Evolutionary conservation across 2,113 vertebrate species (phyloP), one percentile per base, ranked within the genome.

Genomic region (Telmatochromis sp.): DNA sequence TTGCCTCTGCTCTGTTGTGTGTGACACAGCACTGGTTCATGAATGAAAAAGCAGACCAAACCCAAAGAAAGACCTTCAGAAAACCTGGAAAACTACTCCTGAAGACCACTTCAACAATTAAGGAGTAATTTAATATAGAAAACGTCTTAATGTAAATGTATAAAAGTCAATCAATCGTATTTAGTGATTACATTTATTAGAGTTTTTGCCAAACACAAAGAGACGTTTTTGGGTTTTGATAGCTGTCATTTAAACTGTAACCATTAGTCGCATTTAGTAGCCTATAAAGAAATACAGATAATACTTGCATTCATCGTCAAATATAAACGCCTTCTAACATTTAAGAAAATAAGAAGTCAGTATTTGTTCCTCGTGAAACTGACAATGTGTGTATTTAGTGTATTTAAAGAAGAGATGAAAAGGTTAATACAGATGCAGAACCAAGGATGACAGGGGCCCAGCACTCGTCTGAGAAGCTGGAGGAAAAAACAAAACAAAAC

Each of bases 351-450:
- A 81, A 83, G 84, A 78, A 80, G 47, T 58, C 50, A 28, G 57
- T 35, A 51, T 7, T 54, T 81, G 1, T 5, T 51, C 3, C 78
- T 80, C 1, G 8, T 54, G 31, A 54, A 35, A 15, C 11, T 1
- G n/a, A 71, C n/a, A 2, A 23, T 42, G 21, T 80, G 51, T 82
- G 78, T 58, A 19, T 35, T 80, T 31, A 83, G 40, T 78, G 80
- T 73, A 58, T 88, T 85, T 78, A 35, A 73, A 58, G 33, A 60
- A 86, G 50, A 58, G 71, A 80, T 80, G 81, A 89, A 94, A 93
- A 95, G 92, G 94, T 95, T 95, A 95, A 95, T 89, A 83, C 85
- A 91, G 91, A 94, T 84, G 84, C 83, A 82, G 75, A 87, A 86
- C 87, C 82, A 28, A 80, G 80, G 89, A 92, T 94, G 93, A 95